Base-by-base conservation (phyloP, 2,113 vertebrate species). In the Oenanthe melanoleuca region DNA sequence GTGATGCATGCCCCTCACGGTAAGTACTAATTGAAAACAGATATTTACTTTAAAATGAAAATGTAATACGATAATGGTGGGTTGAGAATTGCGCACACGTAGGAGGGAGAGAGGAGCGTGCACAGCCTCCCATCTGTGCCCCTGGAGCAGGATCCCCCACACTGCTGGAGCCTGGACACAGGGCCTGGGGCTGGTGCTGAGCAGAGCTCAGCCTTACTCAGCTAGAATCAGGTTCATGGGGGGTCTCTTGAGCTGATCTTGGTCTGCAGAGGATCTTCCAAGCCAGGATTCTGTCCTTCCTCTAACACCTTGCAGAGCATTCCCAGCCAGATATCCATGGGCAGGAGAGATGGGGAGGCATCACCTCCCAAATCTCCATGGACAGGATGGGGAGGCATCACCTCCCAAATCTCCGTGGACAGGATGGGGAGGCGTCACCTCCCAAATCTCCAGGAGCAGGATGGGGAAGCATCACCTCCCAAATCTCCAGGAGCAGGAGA, bases 11-110 rank as follows among this genome's bases (percentile, higher is more conserved):
- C 85, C 91, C 95, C 92, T 96, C 94, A 80, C 12, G 31, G 95
- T 95, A 96, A 96, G 93, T 79, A 86, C 93, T 97, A 96, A 97
- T 97, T 97, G 97, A 97, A 97, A 97, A 93, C 89, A 97, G 96
- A 92, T 96, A 97, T 97, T 97, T 96, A 92, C 96, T 97, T 96
- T 96, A 96, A 96, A 97, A 96, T 96, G 96, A 97, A 96, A 97
- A 93, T 95, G 89, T 95, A 94, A 95, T 91, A 89, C 19, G 44
- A 75, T 96, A 92, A 96, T 77, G 86, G 87, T 73, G 92, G 92
- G 81, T 88, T 94, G 96, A 96, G 89, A 34, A 83, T 86, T 91
- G 85, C 2, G 7, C 4, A 4, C 37, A 26, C 14, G 61, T 72
- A 93, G 92, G 89, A 92, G 92, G 74, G 82, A 91, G 71, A 34